These are phyloP conservation scores for Cebidichthys violaceus DNA, from an alignment of 2,113 vertebrate genomes.

Conservation along the genomic window DNA sequence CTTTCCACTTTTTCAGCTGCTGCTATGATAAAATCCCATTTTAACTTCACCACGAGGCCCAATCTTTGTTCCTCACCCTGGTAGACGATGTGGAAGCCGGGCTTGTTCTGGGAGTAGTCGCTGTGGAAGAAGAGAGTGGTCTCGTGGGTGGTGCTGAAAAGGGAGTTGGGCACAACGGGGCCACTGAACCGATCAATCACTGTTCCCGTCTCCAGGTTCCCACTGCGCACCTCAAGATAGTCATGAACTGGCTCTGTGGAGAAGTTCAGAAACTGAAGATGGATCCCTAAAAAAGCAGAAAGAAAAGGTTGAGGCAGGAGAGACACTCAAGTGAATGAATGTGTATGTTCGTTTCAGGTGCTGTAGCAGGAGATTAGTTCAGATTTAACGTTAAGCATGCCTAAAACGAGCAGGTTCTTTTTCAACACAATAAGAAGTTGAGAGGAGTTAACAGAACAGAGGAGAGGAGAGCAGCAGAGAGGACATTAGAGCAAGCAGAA, in stretches of 20 bases:
- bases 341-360: not conserved
- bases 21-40: not conserved
- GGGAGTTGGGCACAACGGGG: conserved; percentile 88
- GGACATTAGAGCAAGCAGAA: not conserved
- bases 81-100: conserved; percentile 94
- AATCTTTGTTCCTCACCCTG: conserved; percentile 86
- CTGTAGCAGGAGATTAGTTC: not conserved
- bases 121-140: conserved; percentile 97
- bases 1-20: conserved; percentile 9
- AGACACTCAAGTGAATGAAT: not conserved
- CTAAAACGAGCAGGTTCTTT: not conserved
- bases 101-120: conserved; percentile 98
- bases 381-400: not conserved
- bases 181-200: conserved; percentile 96
- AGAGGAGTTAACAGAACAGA: not conserved
- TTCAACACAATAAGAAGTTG: not conserved
- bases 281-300: conserved; percentile 88
- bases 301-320: conserved; percentile 12
- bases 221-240: conserved; percentile 95
- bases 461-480: conserved; percentile 2
- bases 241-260: conserved; percentile 98
- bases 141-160: conserved; percentile 98
- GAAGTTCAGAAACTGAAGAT: conserved; percentile 97
- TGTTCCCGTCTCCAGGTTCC: conserved; percentile 88
- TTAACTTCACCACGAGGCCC: not conserved